Evolutionary conservation across 2,888 invertebrate species (phyloP), one percentile per base, ranked within the genome.

Genomic region (Linnaemya tessellans): DNA sequence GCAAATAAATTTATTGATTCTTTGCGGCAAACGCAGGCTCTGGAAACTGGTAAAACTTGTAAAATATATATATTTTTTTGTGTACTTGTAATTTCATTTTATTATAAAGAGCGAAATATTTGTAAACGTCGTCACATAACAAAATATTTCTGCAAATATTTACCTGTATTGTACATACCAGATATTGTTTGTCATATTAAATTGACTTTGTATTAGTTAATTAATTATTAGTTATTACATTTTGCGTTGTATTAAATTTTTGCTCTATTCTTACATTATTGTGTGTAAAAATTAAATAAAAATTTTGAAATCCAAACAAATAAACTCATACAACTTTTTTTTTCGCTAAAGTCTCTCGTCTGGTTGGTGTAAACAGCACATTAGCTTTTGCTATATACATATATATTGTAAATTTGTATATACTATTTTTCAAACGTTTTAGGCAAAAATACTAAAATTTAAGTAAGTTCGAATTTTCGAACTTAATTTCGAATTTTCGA

Each of bases 1-100:
- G 43, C 30, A 46, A 68, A 78, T 13, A 22, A 60, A 22, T 54
- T 71, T 71, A 80, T 58, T 58, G 49, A 81, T 84, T 84, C 78
- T 84, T 79, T 79, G 49, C 49, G 74, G 30, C 64, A 79, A 68
- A 54, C 43, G 64, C 74, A 46, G 67, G 62, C 80, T 74, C 60
- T 70, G 64, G 30, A 79, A 85, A 85, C 85, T 60, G 79, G 85
- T 82, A 80, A 70, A 75, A 85, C 85, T 58, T 79, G 84, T 84
- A 81, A 64, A 67, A 60, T 64, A 49, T 64, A 25, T 38, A 25
- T 18, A n/a, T 41, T 41, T 10, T 18, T 51, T 65, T 62, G 11
- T 18, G 25, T 43, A 46, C 3, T 46, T 11, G 18, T 41, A 7
- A 30, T 18, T 67, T 70, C 15, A 22, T 46, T 64, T 67, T 49